A percentile compares a stretch with the other conserved stretches of the same genome.
These are phyloP conservation scores for Xiphophorus couchianus DNA, from an alignment of 2,113 vertebrate species.

Conservation along the genomic window DNA sequence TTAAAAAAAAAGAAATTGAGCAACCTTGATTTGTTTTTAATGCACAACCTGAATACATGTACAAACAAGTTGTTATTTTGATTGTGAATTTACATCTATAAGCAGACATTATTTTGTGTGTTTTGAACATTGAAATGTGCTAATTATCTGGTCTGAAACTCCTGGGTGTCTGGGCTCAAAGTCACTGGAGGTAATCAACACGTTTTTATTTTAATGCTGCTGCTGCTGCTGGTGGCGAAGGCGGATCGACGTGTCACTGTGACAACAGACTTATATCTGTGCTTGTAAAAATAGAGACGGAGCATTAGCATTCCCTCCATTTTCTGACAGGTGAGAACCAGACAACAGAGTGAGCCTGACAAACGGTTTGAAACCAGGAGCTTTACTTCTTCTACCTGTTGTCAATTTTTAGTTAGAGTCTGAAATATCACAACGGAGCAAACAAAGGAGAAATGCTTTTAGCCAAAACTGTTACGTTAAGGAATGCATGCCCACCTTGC, in stretches of 20 bases:
- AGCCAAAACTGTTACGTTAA: not conserved
- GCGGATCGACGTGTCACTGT: constrained; percentile 40
- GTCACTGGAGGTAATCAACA: constrained; percentile 67
- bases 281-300: constrained; percentile 58
- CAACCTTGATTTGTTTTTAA: not conserved
- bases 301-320: constrained; percentile 3
- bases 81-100: not conserved
- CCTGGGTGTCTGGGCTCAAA: constrained; percentile 9
- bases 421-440: not conserved
- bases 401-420: not conserved
- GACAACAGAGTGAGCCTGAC: not conserved
- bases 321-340: constrained; percentile 3
- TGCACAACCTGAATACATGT: not conserved
- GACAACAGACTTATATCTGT: constrained; percentile 51
- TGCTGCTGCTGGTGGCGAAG: constrained; percentile 4
- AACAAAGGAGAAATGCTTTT: not conserved
- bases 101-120: not conserved
- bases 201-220: constrained; percentile 53
- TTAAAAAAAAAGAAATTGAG: not conserved
- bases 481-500: too few relatives aligned
- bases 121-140: constrained; percentile 40
- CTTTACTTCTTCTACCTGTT: not conserved
- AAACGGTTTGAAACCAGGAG: not conserved
- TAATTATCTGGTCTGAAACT: constrained; percentile 53
- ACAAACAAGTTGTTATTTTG: not conserved